phyloP scores from a whole-genome alignment of 2,888 invertebrate species.

The Diadegma fenestrale region DNA sequence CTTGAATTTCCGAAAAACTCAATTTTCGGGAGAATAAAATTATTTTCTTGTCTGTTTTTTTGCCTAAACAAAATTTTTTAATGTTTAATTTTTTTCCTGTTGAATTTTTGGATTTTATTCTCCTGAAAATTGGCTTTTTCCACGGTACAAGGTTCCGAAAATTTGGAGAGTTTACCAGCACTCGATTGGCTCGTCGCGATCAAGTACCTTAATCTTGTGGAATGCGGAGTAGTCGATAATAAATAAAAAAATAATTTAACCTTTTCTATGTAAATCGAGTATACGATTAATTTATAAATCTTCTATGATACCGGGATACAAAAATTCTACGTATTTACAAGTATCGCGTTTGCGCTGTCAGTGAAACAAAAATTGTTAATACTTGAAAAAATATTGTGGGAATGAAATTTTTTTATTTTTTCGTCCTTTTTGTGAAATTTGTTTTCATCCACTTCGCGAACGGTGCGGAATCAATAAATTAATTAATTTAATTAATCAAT shows the following conservation, averaged over 20 bases:
- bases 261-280: slow-evolving; percentile 48
- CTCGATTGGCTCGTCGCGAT: too few species aligned
- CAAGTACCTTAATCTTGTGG: slow-evolving; percentile 30
- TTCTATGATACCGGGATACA: slow-evolving; percentile 31
- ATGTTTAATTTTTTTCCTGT: too few species aligned
- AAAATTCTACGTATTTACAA: slow-evolving; percentile 58
- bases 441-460: background rate
- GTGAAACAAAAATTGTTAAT: slow-evolving; percentile 2
- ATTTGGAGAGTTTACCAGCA: too few species aligned
- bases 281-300: slow-evolving; percentile 13
- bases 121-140: too few species aligned
- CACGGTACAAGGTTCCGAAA: too few species aligned
- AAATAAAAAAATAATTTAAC: slow-evolving; percentile 71
- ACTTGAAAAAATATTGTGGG: background rate
- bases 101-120: too few species aligned
- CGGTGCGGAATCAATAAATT: background rate
- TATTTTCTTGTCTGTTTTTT: too few species aligned
- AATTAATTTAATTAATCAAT: background rate
- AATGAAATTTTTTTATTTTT: slow-evolving; percentile 3
- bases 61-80: too few species aligned
- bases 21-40: too few species aligned
- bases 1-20: too few species aligned
- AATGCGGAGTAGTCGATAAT: slow-evolving; percentile 60
- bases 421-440: background rate
- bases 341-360: slow-evolving; percentile 27